phyloP scores from a whole-genome alignment of 2,797 vertebrate genomes.

The Lateolabrax maculatus region DNA sequence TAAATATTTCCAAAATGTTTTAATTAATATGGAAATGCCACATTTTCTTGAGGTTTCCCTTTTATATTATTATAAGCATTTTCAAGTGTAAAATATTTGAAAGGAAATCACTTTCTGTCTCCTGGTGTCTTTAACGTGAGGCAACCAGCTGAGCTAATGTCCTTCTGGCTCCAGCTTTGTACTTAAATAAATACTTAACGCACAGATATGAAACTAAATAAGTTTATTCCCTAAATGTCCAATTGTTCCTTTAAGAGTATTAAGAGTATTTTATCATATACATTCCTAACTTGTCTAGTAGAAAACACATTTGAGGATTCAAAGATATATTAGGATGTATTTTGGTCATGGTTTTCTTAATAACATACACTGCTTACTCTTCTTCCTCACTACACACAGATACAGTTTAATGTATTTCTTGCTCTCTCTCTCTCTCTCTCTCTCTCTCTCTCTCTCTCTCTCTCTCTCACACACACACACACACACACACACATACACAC shows the following conservation, averaged over 20 bases:
- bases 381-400: not conserved
- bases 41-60: not conserved
- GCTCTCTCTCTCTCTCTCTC: no score
- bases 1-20: not conserved
- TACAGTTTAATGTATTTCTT: not conserved
- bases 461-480: constrained; percentile 7
- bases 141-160: not conserved
- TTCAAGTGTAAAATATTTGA: no score
- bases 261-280: not conserved
- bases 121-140: not conserved
- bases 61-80: no score
- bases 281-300: not conserved
- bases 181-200: not conserved
- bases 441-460: not conserved
- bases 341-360: constrained; percentile 42
- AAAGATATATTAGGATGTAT: not conserved
- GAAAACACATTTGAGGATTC: not conserved
- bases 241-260: not conserved
- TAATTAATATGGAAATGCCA: not conserved
- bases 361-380: not conserved
- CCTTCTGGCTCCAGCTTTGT: not conserved
- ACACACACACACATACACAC: constrained; percentile 13
- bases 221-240: not conserved
- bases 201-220: not conserved
- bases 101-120: no score